Evolutionary conservation across 2,888 invertebrate species (phyloP).

Genomic region (Eristalis pertinax): DNA sequence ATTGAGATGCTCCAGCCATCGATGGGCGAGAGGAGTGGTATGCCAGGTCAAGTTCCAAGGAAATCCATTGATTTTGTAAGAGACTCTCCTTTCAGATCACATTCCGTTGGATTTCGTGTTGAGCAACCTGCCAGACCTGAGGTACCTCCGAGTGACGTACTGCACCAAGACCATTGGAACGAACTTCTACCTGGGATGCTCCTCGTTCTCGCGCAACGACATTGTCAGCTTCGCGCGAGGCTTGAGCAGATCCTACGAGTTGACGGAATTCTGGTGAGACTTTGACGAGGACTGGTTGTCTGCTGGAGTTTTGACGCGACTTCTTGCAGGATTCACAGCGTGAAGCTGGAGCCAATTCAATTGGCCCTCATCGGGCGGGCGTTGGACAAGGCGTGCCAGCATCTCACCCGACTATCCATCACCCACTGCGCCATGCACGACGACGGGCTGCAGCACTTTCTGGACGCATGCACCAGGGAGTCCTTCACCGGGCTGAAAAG

Average conservation of each 20-base stretch:
- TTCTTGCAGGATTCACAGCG: conserved; percentile 77
- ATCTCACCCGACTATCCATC: conserved; percentile 76
- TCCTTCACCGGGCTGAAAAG: conserved; percentile 77
- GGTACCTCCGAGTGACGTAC: conserved; percentile 79
- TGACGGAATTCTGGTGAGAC: conserved; percentile 78
- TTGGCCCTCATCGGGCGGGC: conserved; percentile 77
- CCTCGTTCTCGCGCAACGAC: conserved; percentile 78
- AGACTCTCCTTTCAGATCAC: conserved; percentile 77
- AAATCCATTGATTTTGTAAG: neutral
- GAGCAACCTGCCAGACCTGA: conserved; percentile 80
- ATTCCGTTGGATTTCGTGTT: conserved; percentile 81
- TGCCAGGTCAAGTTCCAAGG: neutral
- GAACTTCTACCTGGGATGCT: conserved; percentile 80
- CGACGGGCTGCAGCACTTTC: conserved; percentile 78
- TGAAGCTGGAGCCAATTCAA: conserved; percentile 79
- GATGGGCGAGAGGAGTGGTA: conserved; percentile 74
- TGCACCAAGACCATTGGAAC: conserved; percentile 79
- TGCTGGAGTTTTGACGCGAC: neutral
- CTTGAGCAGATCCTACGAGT: conserved; percentile 78
- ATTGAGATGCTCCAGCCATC: conserved; percentile 79
- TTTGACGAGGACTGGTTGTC: neutral
- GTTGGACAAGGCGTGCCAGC: conserved; percentile 80
- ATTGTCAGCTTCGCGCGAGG: conserved; percentile 77
- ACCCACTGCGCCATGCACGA: conserved; percentile 79
- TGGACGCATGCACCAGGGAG: conserved; percentile 77